These are phyloP conservation scores for Zelostemma sp. DNA, from an alignment of 1,140 invertebrate species.

Conservation along the genomic window DNA sequence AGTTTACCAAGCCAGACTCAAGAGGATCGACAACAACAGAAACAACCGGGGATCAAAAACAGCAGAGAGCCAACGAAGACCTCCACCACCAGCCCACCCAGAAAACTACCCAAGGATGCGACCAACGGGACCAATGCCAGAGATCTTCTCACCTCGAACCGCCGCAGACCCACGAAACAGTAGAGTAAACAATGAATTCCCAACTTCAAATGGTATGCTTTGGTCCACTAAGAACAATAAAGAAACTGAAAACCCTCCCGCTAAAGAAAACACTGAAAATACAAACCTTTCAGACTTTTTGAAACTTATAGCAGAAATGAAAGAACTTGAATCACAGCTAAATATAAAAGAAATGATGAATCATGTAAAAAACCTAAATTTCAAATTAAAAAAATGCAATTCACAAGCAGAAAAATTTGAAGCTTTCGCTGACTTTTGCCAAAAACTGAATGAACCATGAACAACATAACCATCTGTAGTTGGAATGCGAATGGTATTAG, in stretches of 20 bases:
- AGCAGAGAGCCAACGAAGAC: neutral
- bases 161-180: too few relatives aligned
- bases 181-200: too few relatives aligned
- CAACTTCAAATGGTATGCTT: too few relatives aligned
- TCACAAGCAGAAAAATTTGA: constrained; percentile 32
- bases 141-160: too few relatives aligned
- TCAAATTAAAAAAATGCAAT: constrained; percentile 27
- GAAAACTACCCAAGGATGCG: too few relatives aligned
- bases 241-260: neutral
- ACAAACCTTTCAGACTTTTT: neutral
- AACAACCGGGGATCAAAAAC: too few relatives aligned
- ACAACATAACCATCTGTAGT: constrained; percentile 30
- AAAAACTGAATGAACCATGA: constrained; percentile 27
- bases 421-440: constrained; percentile 28
- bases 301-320: constrained; percentile 17
- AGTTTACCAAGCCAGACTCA: neutral
- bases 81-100: too few relatives aligned
- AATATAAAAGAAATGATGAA: constrained; percentile 33
- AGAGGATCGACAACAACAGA: too few relatives aligned
- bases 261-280: neutral
- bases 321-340: constrained; percentile 19
- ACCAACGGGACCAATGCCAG: too few relatives aligned
- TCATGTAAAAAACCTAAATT: constrained; percentile 21
- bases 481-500: constrained; percentile 50
- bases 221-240: neutral